Conservation (phyloP, 2,888 invertebrate species). For the Steromphala cineraria region DNA sequence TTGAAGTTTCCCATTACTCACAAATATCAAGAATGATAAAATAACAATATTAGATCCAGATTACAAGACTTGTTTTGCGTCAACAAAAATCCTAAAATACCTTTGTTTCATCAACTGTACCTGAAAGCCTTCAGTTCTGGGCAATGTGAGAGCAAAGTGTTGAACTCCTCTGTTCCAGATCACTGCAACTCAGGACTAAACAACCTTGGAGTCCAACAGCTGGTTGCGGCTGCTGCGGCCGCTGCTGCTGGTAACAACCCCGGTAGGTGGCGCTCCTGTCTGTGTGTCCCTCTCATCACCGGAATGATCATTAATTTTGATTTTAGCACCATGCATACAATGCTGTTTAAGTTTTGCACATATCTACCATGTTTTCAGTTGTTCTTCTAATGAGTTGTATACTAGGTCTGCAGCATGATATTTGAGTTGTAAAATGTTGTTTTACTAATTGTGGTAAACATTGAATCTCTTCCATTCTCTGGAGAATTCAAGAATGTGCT, state of each 20-base stretch:
- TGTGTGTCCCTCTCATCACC: not conserved
- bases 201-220: slow-evolving; percentile 75
- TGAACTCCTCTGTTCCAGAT: not conserved
- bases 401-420: too few species aligned
- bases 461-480: too few species aligned
- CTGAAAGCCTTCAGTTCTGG: not conserved
- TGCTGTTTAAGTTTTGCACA: not conserved
- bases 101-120: not conserved
- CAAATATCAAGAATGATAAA: not conserved
- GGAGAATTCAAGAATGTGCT: too few species aligned
- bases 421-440: not conserved
- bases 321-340: slow-evolving; percentile 2
- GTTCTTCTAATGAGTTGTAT: not conserved
- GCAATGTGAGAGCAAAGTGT: not conserved
- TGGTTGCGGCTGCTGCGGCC: slow-evolving; percentile 71
- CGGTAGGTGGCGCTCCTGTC: slow-evolving; percentile 51
- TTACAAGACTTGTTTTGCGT: too few species aligned
- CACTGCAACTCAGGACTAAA: slow-evolving; percentile 65
- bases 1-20: too few species aligned
- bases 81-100: not conserved
- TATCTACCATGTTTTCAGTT: not conserved
- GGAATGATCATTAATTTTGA: not conserved
- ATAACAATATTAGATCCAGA: not conserved
- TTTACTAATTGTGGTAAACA: not conserved
- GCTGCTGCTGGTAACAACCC: slow-evolving; percentile 65